Percentiles rank a stretch among this genome's conserved stretches.
Evolutionary conservation across 2,888 invertebrate genomes (phyloP).

Genomic region (Eristalis arbustorum): DNA sequence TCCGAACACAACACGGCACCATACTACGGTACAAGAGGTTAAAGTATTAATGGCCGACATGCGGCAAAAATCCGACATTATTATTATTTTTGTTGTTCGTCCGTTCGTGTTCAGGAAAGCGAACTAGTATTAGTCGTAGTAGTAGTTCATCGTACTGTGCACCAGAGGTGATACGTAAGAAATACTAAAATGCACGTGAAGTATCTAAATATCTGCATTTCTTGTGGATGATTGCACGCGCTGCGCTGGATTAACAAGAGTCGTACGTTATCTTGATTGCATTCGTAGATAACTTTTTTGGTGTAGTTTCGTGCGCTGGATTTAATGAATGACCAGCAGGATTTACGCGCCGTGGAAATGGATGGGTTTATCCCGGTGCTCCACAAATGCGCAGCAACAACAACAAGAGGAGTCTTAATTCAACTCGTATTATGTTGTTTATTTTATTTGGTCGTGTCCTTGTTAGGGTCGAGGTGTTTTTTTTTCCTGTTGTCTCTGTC

Average conservation of each 20-base stretch:
- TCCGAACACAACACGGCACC: constrained; percentile 26
- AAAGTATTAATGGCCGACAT: constrained; percentile 71
- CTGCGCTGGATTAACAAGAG: constrained; percentile 51
- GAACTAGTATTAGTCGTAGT: constrained; percentile 1
- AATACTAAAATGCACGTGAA: constrained; percentile 53
- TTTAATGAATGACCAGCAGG: constrained; percentile 59
- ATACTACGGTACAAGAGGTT: constrained; percentile 66
- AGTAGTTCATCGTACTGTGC: constrained; percentile 53
- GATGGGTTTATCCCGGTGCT: constrained; percentile 5
- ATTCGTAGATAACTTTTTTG: constrained; percentile 57
- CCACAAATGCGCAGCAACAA: constrained; percentile 8
- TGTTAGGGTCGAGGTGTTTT: constrained; percentile 16
- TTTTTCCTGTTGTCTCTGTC: constrained; percentile 10
- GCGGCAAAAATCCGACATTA: constrained; percentile 69
- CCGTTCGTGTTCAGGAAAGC: constrained; percentile 12
- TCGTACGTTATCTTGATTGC: constrained; percentile 68
- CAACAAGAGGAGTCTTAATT: constrained; percentile 29
- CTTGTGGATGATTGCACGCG: constrained; percentile 44
- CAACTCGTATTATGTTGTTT: constrained; percentile 44
- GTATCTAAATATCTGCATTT: constrained; percentile 67
- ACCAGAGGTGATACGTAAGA: constrained; percentile 32
- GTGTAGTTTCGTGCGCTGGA: constrained; percentile 53
- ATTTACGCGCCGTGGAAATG: constrained; percentile 41
- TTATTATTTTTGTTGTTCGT: constrained; percentile 53
- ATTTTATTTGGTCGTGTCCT: constrained; percentile 39